Percentiles rank a stretch among this genome's conserved stretches.
phyloP scores from a whole-genome alignment of 1,140 invertebrate genomes.

The Musca vetustissima region DNA sequence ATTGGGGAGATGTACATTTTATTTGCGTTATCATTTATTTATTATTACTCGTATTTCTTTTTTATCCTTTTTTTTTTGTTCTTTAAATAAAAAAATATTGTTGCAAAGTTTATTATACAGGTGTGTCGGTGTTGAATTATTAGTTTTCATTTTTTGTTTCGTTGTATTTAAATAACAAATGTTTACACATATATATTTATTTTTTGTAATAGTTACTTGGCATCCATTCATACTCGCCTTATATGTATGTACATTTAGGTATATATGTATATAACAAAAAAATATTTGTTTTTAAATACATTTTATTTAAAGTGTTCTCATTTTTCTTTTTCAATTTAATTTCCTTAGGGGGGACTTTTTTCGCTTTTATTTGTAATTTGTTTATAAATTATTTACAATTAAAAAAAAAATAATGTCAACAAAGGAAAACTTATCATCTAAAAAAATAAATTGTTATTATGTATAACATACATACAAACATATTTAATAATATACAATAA shows the following conservation, averaged over 20 bases:
- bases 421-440: too few species aligned
- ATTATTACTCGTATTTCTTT: too few species aligned
- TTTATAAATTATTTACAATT: slow-evolving; percentile 14
- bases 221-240: too few species aligned
- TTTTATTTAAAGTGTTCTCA: neutral
- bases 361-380: slow-evolving; percentile 7
- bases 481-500: neutral
- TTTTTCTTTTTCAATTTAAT: slow-evolving; percentile 38
- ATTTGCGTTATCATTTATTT: neutral
- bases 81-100: neutral
- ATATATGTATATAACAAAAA: neutral
- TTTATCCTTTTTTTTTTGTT: neutral
- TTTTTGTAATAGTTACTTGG: too few species aligned
- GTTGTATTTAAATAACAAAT: slow-evolving; percentile 1
- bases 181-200: neutral
- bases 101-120: neutral
- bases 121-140: neutral
- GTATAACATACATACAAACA: slow-evolving; percentile 14
- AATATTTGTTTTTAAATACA: slow-evolving; percentile 10
- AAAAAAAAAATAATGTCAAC: too few species aligned
- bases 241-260: too few species aligned
- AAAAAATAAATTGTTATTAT: slow-evolving; percentile 6
- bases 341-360: slow-evolving; percentile 35
- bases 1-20: too few species aligned
- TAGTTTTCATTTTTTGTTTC: neutral